phyloP scores from a whole-genome alignment of 2,113 vertebrate species.

The Vicugna pacos region DNA sequence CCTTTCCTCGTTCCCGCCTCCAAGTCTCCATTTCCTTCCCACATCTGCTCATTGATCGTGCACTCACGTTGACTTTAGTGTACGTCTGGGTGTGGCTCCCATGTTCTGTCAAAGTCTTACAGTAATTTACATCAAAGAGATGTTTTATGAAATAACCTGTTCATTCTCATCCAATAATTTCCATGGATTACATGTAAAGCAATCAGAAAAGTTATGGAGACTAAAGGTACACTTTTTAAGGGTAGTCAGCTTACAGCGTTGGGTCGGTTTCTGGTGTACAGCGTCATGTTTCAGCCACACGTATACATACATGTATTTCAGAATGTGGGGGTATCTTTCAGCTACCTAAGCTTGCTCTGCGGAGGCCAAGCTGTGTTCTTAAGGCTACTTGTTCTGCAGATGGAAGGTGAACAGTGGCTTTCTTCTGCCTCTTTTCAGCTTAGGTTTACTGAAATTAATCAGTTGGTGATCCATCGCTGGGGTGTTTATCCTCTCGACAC shows the following conservation, averaged over 20 bases:
- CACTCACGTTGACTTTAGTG: not conserved
- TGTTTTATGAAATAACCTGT: not conserved
- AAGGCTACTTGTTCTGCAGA: not conserved
- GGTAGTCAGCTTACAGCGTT: too few species aligned
- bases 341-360: rapidly evolving
- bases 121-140: not conserved
- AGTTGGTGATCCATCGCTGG: rapidly evolving
- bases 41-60: not conserved
- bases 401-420: not conserved
- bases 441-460: not conserved
- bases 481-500: not conserved
- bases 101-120: not conserved
- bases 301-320: too few species aligned
- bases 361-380: not conserved
- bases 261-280: too few species aligned
- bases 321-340: not conserved
- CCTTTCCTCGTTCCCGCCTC: not conserved
- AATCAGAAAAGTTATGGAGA: not conserved
- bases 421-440: not conserved
- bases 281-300: too few species aligned
- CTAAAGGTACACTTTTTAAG: not conserved
- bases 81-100: rapidly evolving
- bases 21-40: not conserved
- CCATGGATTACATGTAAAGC: not conserved
- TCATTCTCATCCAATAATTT: not conserved